phyloP scores from a whole-genome alignment of 2,113 vertebrate species.

The Telmatochromis bifrenatus region DNA sequence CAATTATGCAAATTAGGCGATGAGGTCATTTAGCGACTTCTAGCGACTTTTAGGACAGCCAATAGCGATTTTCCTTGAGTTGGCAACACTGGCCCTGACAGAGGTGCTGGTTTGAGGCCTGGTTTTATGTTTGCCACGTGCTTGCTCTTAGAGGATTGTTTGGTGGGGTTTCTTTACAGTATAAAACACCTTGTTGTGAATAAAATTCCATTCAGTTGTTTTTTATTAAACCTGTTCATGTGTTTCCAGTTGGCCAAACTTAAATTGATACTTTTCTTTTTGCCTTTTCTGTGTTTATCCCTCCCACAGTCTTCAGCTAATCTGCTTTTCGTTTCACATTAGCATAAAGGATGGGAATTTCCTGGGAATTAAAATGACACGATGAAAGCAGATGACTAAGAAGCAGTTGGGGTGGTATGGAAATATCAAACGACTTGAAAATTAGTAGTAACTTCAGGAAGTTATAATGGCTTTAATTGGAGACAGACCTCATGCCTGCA shows the following conservation, averaged over 20 bases:
- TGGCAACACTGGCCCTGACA: not conserved
- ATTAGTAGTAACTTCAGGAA: not conserved
- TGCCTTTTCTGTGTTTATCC: not conserved
- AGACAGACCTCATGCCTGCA: fast-evolving
- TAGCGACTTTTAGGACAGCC: too few relatives aligned
- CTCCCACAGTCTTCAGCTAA: not conserved
- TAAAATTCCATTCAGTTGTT: not conserved
- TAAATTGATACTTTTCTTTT: fast-evolving
- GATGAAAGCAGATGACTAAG: not conserved
- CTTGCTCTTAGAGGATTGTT: not conserved
- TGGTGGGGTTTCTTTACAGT: not conserved
- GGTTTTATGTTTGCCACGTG: not conserved
- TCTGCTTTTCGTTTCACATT: not conserved
- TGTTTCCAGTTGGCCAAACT: not conserved
- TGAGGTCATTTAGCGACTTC: fast-evolving
- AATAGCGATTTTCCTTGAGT: too few relatives aligned
- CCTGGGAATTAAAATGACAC: not conserved
- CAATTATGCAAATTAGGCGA: too few relatives aligned
- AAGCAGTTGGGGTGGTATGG: not conserved
- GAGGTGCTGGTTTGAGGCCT: not conserved
- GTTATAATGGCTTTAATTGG: not conserved
- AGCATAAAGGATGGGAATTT: not conserved
- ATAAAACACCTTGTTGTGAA: not conserved
- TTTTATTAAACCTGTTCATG: not conserved
- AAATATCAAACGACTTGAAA: not conserved